phyloP scores from a whole-genome alignment of 2,888 invertebrate species.

The Chelonus formosanus region DNA sequence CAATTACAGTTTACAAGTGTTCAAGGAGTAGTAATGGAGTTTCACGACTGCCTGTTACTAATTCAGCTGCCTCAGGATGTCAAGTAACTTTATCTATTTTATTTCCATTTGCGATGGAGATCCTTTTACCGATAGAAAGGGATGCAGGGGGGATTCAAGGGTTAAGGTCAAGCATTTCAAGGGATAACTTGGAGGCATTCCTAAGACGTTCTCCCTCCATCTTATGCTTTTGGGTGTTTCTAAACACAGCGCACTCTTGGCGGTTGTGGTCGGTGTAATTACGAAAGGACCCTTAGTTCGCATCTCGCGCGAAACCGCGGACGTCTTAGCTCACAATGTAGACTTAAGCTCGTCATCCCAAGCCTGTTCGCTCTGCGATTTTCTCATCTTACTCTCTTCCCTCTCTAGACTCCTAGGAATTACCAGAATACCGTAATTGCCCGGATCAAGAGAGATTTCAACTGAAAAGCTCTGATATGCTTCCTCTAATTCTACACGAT shows the following conservation, averaged over 20 bases:
- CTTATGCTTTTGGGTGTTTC: conserved; percentile 8
- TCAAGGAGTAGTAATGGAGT: conserved; percentile 47
- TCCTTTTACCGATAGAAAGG: conserved; percentile 16
- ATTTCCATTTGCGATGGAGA: not conserved
- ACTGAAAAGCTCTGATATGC: conserved; percentile 13
- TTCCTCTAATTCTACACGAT: not conserved
- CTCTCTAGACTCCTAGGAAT: conserved; percentile 46
- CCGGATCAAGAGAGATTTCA: conserved; percentile 42
- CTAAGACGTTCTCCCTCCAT: not conserved
- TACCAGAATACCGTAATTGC: conserved; percentile 53
- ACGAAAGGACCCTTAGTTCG: conserved; percentile 58
- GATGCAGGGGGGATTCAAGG: conserved; percentile 4
- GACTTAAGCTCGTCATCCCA: conserved; percentile 40
- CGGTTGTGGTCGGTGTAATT: conserved; percentile 63
- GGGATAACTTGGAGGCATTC: conserved; percentile 9
- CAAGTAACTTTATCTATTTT: conserved; percentile 1
- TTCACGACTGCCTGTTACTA: conserved; percentile 34
- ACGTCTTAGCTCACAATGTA: conserved; percentile 58
- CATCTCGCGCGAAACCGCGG: conserved; percentile 59
- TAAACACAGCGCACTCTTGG: conserved; percentile 46
- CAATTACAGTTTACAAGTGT: conserved; percentile 64
- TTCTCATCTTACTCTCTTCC: conserved; percentile 36
- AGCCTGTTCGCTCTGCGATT: conserved; percentile 32
- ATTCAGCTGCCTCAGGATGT: conserved; percentile 35
- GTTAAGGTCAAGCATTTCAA: conserved; percentile 33